Percentiles rank a stretch among this genome's conserved stretches.
Evolutionary conservation across 1,140 invertebrate species (phyloP).

Genomic region (Conus betulinus): DNA sequence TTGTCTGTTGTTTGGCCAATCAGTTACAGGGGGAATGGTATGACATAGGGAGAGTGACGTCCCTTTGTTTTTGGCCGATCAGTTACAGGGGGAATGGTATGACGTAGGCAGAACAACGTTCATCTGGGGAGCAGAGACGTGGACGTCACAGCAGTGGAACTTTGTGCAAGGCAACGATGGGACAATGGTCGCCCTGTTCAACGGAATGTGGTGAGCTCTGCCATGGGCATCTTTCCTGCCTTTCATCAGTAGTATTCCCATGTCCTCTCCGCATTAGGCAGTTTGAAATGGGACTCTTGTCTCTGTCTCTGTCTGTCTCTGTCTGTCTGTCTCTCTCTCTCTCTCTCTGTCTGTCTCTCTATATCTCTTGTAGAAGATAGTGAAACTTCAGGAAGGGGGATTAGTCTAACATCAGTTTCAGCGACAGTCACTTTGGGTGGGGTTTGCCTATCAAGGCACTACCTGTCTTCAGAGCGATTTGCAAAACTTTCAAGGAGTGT

Average conservation of each 20-base stretch:
- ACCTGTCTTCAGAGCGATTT: too few species aligned
- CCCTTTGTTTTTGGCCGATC: neutral
- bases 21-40: neutral
- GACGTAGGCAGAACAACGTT: neutral
- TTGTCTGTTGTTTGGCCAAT: too few species aligned
- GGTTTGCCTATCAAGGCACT: too few species aligned
- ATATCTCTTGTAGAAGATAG: too few species aligned
- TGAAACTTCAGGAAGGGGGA: too few species aligned
- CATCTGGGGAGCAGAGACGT: neutral
- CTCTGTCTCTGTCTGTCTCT: neutral
- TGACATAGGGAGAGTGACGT: neutral
- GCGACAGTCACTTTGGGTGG: too few species aligned
- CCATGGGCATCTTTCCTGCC: too few species aligned
- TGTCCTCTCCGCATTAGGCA: too few species aligned
- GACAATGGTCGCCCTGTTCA: conserved; percentile 5
- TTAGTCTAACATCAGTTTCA: too few species aligned
- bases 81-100: conserved; percentile 9
- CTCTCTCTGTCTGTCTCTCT: neutral
- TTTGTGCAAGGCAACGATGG: conserved; percentile 15
- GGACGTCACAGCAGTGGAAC: conserved; percentile 26
- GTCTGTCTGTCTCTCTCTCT: neutral
- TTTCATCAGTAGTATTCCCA: too few species aligned
- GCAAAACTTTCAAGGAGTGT: too few species aligned
- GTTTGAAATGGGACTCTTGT: neutral
- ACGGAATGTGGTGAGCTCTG: neutral